Evolutionary conservation across 2,888 invertebrate genomes (phyloP).

Genomic region (Choreutis nemorana): DNA sequence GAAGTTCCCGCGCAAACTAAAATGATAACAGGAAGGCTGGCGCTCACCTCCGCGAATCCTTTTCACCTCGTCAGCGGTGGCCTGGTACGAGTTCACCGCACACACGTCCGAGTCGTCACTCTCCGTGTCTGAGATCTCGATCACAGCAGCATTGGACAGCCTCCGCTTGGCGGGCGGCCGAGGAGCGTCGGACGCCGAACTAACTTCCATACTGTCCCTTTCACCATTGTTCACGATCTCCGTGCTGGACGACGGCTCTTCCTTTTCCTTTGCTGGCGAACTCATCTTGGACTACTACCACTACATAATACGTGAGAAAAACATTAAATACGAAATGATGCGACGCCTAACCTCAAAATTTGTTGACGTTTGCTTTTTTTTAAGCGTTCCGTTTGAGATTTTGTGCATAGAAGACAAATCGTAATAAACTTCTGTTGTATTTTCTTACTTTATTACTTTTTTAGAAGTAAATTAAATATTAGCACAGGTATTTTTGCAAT

Average conservation of each 20-base stretch:
- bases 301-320: conserved; percentile 55
- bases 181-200: conserved; percentile 17
- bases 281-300: conserved; percentile 38
- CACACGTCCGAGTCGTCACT: conserved; percentile 62
- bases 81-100: conserved; percentile 57
- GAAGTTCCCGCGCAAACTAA: conserved; percentile 39
- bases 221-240: conserved; percentile 21
- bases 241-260: conserved; percentile 40
- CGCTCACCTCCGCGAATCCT: conserved; percentile 51
- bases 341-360: conserved; percentile 54
- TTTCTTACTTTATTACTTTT: no score
- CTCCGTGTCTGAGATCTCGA: conserved; percentile 57
- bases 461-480: no score
- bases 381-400: background rate
- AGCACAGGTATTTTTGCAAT: no score
- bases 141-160: conserved; percentile 30
- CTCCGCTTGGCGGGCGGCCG: conserved; percentile 54
- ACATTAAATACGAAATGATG: conserved; percentile 46
- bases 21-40: conserved; percentile 2
- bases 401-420: no score
- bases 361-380: conserved; percentile 30
- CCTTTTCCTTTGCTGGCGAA: conserved; percentile 44
- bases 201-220: conserved; percentile 17
- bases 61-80: conserved; percentile 57
- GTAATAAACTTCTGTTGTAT: no score